These are phyloP conservation scores for Buceros bicornis DNA, from an alignment of 2,797 vertebrate species.

Conservation along the genomic window DNA sequence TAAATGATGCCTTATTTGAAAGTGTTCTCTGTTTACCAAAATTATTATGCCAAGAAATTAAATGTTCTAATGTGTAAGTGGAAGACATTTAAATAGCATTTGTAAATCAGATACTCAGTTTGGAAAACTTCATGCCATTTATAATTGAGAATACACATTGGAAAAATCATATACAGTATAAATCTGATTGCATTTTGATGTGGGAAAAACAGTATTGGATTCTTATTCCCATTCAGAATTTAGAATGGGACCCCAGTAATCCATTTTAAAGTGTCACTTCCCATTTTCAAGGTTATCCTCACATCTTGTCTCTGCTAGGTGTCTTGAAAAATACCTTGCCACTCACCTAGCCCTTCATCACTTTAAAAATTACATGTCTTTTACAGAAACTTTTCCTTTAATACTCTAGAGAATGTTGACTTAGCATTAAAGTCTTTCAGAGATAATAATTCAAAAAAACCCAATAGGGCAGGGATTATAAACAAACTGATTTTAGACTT, in stretches of 20 bases:
- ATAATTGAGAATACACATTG: not conserved
- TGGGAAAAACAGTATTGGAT: not conserved
- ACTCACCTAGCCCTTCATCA: not conserved
- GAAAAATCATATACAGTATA: not conserved
- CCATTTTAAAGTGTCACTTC: not conserved
- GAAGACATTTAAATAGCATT: slow-evolving; percentile 19
- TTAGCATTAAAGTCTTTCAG: not conserved
- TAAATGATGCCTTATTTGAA: slow-evolving; percentile 8
- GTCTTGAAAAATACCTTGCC: not conserved
- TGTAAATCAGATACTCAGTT: slow-evolving; percentile 19
- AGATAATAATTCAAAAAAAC: not conserved
- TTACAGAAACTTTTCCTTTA: not conserved
- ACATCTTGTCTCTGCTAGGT: not conserved
- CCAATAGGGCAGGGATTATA: not conserved
- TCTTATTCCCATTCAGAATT: not conserved
- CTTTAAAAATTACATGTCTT: not conserved
- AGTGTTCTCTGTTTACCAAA: slow-evolving; percentile 1
- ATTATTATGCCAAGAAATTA: slow-evolving; percentile 34
- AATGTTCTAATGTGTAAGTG: not conserved
- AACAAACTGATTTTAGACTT: not conserved
- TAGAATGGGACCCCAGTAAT: not conserved
- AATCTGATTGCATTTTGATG: not conserved
- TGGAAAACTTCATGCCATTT: not conserved
- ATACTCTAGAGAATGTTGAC: not conserved
- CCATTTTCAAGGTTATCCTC: not conserved